Evolutionary conservation across 2,888 invertebrate genomes (phyloP), one percentile per base, ranked within the genome.

Genomic region (Chaetoderma sp.): DNA sequence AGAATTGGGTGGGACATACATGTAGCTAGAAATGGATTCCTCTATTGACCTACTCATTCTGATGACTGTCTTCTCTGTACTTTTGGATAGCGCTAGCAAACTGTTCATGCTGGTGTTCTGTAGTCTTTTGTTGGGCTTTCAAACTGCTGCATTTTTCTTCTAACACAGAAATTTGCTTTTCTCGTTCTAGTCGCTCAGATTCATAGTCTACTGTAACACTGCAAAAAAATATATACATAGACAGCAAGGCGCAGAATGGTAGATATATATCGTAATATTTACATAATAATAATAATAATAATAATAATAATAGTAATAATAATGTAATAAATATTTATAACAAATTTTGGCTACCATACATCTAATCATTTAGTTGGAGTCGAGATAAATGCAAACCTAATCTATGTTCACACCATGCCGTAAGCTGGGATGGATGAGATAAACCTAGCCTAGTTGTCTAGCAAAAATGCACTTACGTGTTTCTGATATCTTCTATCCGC

Each of bases 151-250:
- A 50, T 36, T 73, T 61, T 16, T 88, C 83, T 18, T 86, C 79
- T 33, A 88, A 86, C 50, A 88, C 63, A 0, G 68, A 60, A 32
- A 85, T 82, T 60, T 82, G 78, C 27, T 73, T 71, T 49, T 76
- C 72, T 13, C 83, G 68, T 28, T 50, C 67, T 50, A 68, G 23
- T 21, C 80, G 69, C 64, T 84, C 82, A 13, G 75, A 65, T 50
- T 84, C 78, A 69, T 78, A 82, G 63, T 83, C 78, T 67, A 77
- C 73, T 32, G 77, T 73, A 2, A 78, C 78, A 67, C 82, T 83
- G 68, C 8, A 60, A 52, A 32, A 18, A 60, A 32, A 27, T 27
- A 54, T 1, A 62, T 18, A 44, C n/a, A n/a, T n/a, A n/a, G n/a
- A n/a, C n/a, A n/a, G n/a, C n/a, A n/a, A n/a, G n/a, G n/a, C n/a